Percentiles rank a stretch among this genome's conserved stretches.
These are phyloP conservation scores for Drosophila yakuba DNA, from an alignment of 1,140 invertebrate species.

Conservation along the genomic window DNA sequence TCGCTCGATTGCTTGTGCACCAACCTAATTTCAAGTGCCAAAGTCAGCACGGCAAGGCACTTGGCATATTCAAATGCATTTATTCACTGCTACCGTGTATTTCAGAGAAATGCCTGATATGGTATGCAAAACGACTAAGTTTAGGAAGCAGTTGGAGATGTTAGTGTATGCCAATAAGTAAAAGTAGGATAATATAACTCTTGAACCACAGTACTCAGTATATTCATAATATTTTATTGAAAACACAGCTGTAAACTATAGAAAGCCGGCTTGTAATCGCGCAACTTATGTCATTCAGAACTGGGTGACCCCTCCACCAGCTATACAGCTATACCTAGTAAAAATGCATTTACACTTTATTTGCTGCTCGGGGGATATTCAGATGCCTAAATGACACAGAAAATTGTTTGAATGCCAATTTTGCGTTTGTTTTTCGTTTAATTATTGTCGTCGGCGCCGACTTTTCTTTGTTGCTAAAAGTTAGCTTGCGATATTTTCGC, in stretches of 20 bases:
- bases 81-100: background rate
- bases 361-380: constrained; percentile 33
- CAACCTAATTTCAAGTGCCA: constrained; percentile 33
- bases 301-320: constrained; percentile 22
- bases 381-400: constrained; percentile 38
- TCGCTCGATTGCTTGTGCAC: constrained; percentile 22
- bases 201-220: background rate
- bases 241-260: constrained; percentile 13
- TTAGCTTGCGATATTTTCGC: constrained; percentile 16
- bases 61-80: constrained; percentile 22
- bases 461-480: constrained; percentile 16
- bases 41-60: constrained; percentile 29
- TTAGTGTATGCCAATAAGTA: too few relatives aligned
- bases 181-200: background rate
- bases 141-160: background rate
- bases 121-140: background rate
- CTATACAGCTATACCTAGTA: constrained; percentile 8
- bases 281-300: constrained; percentile 18
- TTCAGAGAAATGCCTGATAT: background rate
- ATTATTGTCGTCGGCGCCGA: constrained; percentile 39
- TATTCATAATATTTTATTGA: constrained; percentile 3
- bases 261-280: constrained; percentile 6
- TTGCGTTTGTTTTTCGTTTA: constrained; percentile 27
- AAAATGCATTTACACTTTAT: constrained; percentile 13
- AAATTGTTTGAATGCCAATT: constrained; percentile 62